These are phyloP conservation scores for Pandemis corylana DNA, from an alignment of 2,888 invertebrate species.

Conservation along the genomic window DNA sequence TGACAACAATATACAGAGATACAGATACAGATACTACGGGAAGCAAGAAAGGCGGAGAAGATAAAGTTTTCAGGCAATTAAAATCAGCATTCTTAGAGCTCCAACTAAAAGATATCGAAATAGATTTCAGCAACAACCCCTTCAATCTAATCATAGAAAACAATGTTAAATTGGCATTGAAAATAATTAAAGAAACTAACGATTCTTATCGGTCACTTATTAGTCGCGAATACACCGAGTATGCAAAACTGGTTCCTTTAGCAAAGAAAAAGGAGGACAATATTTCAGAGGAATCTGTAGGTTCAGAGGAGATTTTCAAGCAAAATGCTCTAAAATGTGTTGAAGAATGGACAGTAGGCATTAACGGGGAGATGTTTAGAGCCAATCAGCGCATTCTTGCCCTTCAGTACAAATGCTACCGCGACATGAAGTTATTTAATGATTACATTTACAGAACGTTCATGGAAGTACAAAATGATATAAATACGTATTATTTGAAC, in stretches of 20 bases:
- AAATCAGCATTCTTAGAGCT: constrained; percentile 69
- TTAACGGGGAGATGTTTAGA: constrained; percentile 84
- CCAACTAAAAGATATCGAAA: constrained; percentile 67
- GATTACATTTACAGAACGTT: constrained; percentile 74
- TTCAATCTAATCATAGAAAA: constrained; percentile 74
- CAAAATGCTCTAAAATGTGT: constrained; percentile 73
- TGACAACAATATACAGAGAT: constrained; percentile 69
- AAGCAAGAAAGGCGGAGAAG: constrained; percentile 69
- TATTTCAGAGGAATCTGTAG: constrained; percentile 59
- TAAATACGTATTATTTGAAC: constrained; percentile 75
- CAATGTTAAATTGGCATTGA: constrained; percentile 71
- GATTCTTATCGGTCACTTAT: constrained; percentile 66
- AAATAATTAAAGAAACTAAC: constrained; percentile 67
- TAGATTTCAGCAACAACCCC: constrained; percentile 76
- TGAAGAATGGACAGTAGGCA: constrained; percentile 85
- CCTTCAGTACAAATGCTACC: constrained; percentile 69
- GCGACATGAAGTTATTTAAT: constrained; percentile 76
- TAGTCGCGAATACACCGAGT: constrained; percentile 69
- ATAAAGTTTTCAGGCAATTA: constrained; percentile 70
- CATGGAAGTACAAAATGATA: constrained; percentile 70
- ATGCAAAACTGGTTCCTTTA: constrained; percentile 64
- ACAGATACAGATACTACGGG: constrained; percentile 65
- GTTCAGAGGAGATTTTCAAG: constrained; percentile 69
- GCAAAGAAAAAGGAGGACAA: constrained; percentile 69
- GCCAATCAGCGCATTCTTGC: constrained; percentile 72